Evolutionary conservation across 2,888 invertebrate species (phyloP), one percentile per base, ranked within the genome.

Genomic region (Holacanthella duospinosa): DNA sequence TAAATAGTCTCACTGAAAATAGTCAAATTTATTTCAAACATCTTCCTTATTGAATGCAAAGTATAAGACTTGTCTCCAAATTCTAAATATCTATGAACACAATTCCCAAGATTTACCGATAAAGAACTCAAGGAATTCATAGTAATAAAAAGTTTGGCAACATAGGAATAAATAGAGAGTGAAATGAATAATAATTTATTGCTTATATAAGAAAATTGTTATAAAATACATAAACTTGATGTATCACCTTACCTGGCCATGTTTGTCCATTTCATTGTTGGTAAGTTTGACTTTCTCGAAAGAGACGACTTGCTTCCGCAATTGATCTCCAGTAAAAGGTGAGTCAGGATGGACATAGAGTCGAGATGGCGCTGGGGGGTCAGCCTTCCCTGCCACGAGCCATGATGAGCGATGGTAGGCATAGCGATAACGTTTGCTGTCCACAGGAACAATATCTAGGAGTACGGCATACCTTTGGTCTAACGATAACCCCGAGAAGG

Each of bases 271-370:
- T 78, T 88, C 88, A 78, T 89, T 89, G 78, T 89, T 89, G 73
- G 89, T 89, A 65, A 89, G 81, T 76, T 89, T 89, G 74, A 88
- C 85, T 78, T 89, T 89, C 77, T 89, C 89, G 78, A 89, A 89
- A 48, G 87, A 86, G 65, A 89, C 85, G 68, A 87, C 85, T 77
- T 88, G 87, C 75, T 87, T 87, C 74, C 83, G 80, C 60, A 89
- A 82, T 75, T 87, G 87, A 71, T 88, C 87, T 1, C 86, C 87
- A 58, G 85, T 85, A 77, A 86, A 88, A n/a, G 88, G 88, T 1
- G 86, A 86, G 76, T 89, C 88, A 1, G 88, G 88, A 77, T 89
- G 88, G 60, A 85, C 82, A 79, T 88, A 87, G 69, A 88, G 82
- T 63, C 88, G 78, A 67, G 82, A 82, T 19, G 86, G 86, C 1